phyloP scores from a whole-genome alignment of 1,140 invertebrate species.

The Ips typographus region DNA sequence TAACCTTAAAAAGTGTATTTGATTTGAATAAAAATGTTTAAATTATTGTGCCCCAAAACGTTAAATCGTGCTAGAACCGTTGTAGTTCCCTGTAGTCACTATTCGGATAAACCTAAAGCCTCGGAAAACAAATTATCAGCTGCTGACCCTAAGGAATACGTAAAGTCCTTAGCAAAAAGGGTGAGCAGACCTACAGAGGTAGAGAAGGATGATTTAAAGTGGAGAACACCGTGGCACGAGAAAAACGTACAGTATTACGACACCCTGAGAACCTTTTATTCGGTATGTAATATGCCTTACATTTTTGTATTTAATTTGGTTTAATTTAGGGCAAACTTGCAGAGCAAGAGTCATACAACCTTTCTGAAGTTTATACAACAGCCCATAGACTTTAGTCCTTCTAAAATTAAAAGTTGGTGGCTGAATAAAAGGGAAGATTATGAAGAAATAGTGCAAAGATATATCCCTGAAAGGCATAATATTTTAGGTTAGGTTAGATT shows the following conservation, averaged over 20 bases:
- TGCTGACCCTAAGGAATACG: background rate
- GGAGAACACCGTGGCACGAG: conserved; percentile 53
- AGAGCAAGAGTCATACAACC: conserved; percentile 50
- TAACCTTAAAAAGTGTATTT: too few relatives aligned
- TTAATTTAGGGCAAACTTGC: background rate
- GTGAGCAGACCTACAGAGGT: conserved; percentile 29
- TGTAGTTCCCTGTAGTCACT: too few relatives aligned
- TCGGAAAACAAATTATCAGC: too few relatives aligned
- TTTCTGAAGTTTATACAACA: conserved; percentile 53
- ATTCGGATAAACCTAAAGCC: too few relatives aligned
- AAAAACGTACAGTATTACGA: conserved; percentile 52
- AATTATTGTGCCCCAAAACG: too few relatives aligned
- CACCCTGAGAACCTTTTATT: conserved; percentile 52
- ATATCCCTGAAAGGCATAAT: conserved; percentile 54
- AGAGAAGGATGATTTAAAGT: conserved; percentile 51
- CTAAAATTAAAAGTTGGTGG: conserved; percentile 54
- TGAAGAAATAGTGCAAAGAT: conserved; percentile 52
- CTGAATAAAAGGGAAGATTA: conserved; percentile 46
- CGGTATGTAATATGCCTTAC: background rate
- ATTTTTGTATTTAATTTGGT: conserved; percentile 1
- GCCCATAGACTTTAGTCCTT: conserved; percentile 54
- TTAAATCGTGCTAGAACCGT: too few relatives aligned
- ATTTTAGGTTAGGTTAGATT: conserved; percentile 54
- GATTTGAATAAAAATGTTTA: too few relatives aligned
- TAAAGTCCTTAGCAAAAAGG: background rate